Evolutionary conservation across 2,888 invertebrate genomes (phyloP).

Genomic region (Thymelicus sylvestris): DNA sequence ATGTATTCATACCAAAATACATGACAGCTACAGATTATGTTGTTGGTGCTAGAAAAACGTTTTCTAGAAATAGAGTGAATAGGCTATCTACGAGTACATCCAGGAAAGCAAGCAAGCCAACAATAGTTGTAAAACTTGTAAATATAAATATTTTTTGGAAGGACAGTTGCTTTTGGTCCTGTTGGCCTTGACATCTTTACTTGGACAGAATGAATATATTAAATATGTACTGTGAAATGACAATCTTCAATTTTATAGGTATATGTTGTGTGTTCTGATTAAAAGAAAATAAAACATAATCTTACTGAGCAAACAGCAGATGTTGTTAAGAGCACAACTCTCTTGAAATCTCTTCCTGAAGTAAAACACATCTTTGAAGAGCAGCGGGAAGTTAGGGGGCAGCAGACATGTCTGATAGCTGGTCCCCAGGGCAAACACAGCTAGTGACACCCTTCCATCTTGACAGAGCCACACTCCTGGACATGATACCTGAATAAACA

Average conservation of each 20-base stretch:
- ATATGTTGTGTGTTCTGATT: neutral
- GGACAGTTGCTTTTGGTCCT: too few species aligned
- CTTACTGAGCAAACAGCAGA: conserved; percentile 76
- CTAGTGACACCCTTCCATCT: conserved; percentile 90
- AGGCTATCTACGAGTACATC: too few species aligned
- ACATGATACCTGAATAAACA: conserved; percentile 87
- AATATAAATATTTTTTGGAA: too few species aligned
- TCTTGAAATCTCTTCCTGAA: conserved; percentile 81
- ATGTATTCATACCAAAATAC: too few species aligned
- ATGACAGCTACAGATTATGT: too few species aligned
- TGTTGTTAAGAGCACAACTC: conserved; percentile 72
- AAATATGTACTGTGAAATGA: too few species aligned
- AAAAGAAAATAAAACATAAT: conserved; percentile 30
- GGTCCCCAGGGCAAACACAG: conserved; percentile 88
- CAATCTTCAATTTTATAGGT: neutral
- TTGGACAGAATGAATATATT: too few species aligned
- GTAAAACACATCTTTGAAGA: conserved; percentile 88
- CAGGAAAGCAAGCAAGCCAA: too few species aligned
- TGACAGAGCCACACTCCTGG: conserved; percentile 95
- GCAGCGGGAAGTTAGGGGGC: conserved; percentile 89
- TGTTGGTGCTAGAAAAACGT: too few species aligned
- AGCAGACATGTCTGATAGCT: conserved; percentile 87
- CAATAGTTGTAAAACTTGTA: too few species aligned
- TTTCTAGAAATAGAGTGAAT: too few species aligned
- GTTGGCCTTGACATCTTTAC: too few species aligned